Base-by-base conservation (phyloP, 2,888 invertebrate species). In the Eustalomyia histrio region DNA sequence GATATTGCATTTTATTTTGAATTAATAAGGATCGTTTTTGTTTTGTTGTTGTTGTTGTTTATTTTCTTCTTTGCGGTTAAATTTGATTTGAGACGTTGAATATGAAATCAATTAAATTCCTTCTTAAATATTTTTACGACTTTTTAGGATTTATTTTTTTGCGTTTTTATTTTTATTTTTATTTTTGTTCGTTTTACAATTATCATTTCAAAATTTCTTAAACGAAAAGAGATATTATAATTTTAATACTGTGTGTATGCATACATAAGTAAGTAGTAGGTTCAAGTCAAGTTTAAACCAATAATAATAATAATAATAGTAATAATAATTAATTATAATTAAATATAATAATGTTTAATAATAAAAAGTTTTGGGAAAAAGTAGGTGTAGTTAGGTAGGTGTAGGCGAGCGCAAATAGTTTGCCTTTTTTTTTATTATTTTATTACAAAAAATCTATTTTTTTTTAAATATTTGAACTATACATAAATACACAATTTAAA, bases 1-100 rank as follows among this genome's bases (percentile, higher is more conserved):
- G 61, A 78, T 78, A 78, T 81, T 74, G 76, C 69, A 71, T 74
- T 81, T 81, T 74, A 74, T 80, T 80, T 81, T 73, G 52, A 71
- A 63, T 81, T 78, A 57, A 65, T 74, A 65, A 74, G 69, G 52
- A 58, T 78, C 76, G 24, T 65, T 64, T 65, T 63, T 71, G 21
- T 43, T 60, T 50, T 47, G 50, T 71, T 60, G 35, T 52, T 71
- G 35, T 69, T 10, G 43, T 55, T 61, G 14, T 17, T 39, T 2
- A n/a, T 8, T 29, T 17, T 60, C n/a, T 68, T 47, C 2, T 76
- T 64, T n/a, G 67, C 43, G 43, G 18, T 67, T 67, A 43, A 67
- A 57, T 67, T 67, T 55, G 55, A 57, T 74, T 76, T 67, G 68
- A 73, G 69, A 73, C 65, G 35, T 74, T 76, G 73, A 76, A 73